phyloP scores from a whole-genome alignment of 2,888 invertebrate species.

The Spatulosminthurus flaviceps region DNA sequence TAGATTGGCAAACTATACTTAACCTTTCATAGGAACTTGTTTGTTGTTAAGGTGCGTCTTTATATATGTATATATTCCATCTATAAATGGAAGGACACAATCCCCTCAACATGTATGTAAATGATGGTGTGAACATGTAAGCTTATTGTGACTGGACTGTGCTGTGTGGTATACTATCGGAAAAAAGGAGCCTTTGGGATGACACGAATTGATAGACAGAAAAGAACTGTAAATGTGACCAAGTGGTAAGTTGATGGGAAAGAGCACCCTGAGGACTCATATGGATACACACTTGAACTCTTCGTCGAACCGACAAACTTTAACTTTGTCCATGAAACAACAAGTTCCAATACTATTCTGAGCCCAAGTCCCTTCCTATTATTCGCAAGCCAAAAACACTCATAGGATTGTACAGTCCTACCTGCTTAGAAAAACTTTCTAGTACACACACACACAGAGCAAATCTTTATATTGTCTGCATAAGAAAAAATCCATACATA shows the following conservation, averaged over 20 bases:
- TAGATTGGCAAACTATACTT: too few relatives aligned
- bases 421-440: background rate
- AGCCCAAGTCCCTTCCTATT: background rate
- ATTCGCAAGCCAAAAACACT: background rate
- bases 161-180: background rate
- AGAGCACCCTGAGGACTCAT: conserved; percentile 62
- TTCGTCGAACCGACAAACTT: conserved; percentile 36
- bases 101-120: too few relatives aligned
- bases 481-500: too few relatives aligned
- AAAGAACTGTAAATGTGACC: conserved; percentile 58
- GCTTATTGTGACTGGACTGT: background rate
- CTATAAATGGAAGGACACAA: too few relatives aligned
- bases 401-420: background rate
- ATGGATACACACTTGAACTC: conserved; percentile 38
- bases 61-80: too few relatives aligned
- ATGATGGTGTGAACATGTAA: too few relatives aligned
- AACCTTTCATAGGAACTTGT: too few relatives aligned
- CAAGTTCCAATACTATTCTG: background rate
- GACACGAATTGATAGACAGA: conserved; percentile 58
- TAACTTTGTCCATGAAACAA: conserved; percentile 16
- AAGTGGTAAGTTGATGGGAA: conserved; percentile 62
- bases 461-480: too few relatives aligned
- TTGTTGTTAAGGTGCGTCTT: too few relatives aligned
- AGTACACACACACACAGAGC: too few relatives aligned
- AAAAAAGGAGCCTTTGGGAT: background rate